These are phyloP conservation scores for Hirundichthys speculiger DNA, from an alignment of 2,113 vertebrate species.

Conservation along the genomic window DNA sequence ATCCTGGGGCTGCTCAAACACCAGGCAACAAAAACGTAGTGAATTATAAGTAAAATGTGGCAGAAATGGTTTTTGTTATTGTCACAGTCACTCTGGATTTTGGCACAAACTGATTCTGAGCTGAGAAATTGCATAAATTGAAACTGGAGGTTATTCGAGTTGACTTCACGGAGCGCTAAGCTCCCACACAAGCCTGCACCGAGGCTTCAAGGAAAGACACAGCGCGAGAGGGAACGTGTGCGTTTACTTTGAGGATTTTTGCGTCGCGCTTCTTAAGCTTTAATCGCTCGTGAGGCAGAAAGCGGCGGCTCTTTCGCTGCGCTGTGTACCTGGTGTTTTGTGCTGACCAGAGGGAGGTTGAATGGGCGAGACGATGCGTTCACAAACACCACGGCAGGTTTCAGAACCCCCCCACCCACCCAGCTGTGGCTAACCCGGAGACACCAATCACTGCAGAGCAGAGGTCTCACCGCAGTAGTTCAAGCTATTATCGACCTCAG, in stretches of 20 bases:
- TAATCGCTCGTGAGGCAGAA: too few species aligned
- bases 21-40: too few species aligned
- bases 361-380: conserved; percentile 3
- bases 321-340: background rate
- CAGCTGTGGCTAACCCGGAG: background rate
- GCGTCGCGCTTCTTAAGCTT: too few species aligned
- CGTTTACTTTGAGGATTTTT: too few species aligned
- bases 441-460: conserved; percentile 14
- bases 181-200: conserved; percentile 43
- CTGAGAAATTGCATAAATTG: conserved; percentile 38
- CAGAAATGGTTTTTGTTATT: conserved; percentile 33
- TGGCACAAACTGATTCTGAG: conserved; percentile 25
- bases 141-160: conserved; percentile 37
- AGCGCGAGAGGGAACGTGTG: conserved; percentile 1
- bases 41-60: conserved; percentile 1
- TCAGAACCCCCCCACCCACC: conserved; percentile 1
- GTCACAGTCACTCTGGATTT: conserved; percentile 14
- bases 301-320: too few species aligned
- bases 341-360: conserved; percentile 17
- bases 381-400: conserved; percentile 11
- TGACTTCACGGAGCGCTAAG: conserved; percentile 42
- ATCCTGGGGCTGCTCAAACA: too few species aligned
- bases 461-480: conserved; percentile 16
- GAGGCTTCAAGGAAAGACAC: background rate
- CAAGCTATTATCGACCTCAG: conserved; percentile 44